Conservation (phyloP, 2,113 vertebrate species). For the Chloropsis cyanopogon region DNA sequence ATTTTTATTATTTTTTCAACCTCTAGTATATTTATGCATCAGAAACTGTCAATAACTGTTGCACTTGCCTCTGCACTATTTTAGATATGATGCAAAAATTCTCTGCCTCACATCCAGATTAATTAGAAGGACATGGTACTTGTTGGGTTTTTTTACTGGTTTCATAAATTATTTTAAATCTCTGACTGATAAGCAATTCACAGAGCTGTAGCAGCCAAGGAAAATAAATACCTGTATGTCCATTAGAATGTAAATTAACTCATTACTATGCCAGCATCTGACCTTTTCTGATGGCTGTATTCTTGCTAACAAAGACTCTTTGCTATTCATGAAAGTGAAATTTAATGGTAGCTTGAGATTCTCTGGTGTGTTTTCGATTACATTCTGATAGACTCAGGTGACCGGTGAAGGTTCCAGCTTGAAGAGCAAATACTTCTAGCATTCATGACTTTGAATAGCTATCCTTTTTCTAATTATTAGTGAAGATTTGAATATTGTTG, state of each 20-base stretch:
- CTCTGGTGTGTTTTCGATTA: conserved; percentile 14
- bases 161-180: conserved; percentile 40
- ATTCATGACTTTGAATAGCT: conserved; percentile 18
- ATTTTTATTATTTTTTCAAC: not conserved
- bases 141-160: conserved; percentile 6
- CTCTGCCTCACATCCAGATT: conserved; percentile 16
- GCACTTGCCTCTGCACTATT: not conserved
- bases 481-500: not conserved
- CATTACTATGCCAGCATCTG: conserved; percentile 52
- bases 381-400: not conserved
- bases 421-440: not conserved
- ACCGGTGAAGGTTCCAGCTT: not conserved
- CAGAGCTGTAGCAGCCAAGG: conserved; percentile 27
- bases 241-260: conserved; percentile 70
- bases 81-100: not conserved
- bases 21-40: not conserved
- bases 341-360: not conserved
- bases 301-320: conserved; percentile 48
- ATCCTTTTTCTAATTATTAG: not conserved
- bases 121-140: conserved; percentile 37
- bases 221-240: conserved; percentile 54
- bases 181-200: conserved; percentile 55
- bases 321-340: conserved; percentile 48
- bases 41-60: not conserved
- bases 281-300: conserved; percentile 58